These are phyloP conservation scores for Bicyclus anynana DNA, from an alignment of 1,140 invertebrate species.

Conservation along the genomic window DNA sequence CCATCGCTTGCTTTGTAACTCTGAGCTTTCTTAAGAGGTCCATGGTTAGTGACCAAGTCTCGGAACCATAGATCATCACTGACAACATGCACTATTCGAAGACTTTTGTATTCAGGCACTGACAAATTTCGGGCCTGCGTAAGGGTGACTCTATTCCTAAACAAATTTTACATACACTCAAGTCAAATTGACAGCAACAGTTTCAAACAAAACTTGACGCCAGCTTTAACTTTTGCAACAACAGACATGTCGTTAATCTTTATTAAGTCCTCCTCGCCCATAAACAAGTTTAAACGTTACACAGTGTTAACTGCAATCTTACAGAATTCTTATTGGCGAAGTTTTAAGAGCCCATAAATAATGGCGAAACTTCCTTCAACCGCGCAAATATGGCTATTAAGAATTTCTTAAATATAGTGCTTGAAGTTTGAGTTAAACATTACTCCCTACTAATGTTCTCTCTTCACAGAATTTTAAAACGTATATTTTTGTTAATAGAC, in stretches of 20 bases:
- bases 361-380: neutral
- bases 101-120: too few relatives aligned
- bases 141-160: too few relatives aligned
- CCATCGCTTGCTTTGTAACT: too few relatives aligned
- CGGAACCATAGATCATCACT: too few relatives aligned
- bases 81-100: too few relatives aligned
- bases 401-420: neutral
- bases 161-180: too few relatives aligned
- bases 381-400: neutral
- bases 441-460: too few relatives aligned
- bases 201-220: neutral
- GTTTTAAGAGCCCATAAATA: slow-evolving; percentile 4
- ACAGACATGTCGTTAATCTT: slow-evolving; percentile 5
- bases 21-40: too few relatives aligned
- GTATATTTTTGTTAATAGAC: too few relatives aligned
- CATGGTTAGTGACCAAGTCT: too few relatives aligned
- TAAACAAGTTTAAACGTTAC: slow-evolving; percentile 6
- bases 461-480: too few relatives aligned
- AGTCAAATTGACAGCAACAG: neutral
- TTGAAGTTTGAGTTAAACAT: neutral
- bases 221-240: neutral
- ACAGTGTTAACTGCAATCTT: neutral
- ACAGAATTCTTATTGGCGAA: slow-evolving; percentile 1
- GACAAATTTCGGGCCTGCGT: too few relatives aligned
- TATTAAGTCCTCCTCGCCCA: neutral